These are phyloP conservation scores for Osmerus eperlanus DNA, from an alignment of 2,113 vertebrate species.

Conservation along the genomic window DNA sequence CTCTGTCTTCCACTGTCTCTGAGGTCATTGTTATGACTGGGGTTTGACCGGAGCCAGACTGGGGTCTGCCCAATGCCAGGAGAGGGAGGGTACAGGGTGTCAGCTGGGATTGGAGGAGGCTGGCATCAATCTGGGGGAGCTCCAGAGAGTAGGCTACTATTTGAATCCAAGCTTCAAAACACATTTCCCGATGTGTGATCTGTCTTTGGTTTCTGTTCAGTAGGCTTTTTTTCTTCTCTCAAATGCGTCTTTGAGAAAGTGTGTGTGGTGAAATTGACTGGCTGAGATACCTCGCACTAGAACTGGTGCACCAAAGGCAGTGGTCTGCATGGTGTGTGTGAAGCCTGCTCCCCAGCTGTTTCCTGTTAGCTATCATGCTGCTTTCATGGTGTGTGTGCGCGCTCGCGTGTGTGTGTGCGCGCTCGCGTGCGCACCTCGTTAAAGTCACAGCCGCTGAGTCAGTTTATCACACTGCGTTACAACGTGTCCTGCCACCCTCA, in stretches of 20 bases:
- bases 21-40: constrained; percentile 28
- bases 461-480: constrained; percentile 54
- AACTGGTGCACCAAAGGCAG: constrained; percentile 53
- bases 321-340: constrained; percentile 40
- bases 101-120: no score
- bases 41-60: constrained; percentile 28
- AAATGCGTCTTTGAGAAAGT: background rate
- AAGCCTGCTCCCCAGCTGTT: constrained; percentile 68
- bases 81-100: no score
- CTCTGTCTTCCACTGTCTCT: background rate
- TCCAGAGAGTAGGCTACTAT: no score
- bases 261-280: background rate
- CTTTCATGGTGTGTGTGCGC: constrained; percentile 9
- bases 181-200: no score
- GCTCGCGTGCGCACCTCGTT: constrained; percentile 16
- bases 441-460: constrained; percentile 60
- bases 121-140: no score
- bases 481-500: constrained; percentile 44
- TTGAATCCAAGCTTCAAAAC: no score
- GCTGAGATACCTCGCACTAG: no score
- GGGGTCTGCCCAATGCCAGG: constrained; percentile 21
- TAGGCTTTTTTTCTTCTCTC: background rate
- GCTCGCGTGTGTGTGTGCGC: background rate
- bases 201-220: no score
- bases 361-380: constrained; percentile 70